Base-by-base conservation (phyloP, 2,797 vertebrate species). In the Percopsis omiscomaycus region DNA sequence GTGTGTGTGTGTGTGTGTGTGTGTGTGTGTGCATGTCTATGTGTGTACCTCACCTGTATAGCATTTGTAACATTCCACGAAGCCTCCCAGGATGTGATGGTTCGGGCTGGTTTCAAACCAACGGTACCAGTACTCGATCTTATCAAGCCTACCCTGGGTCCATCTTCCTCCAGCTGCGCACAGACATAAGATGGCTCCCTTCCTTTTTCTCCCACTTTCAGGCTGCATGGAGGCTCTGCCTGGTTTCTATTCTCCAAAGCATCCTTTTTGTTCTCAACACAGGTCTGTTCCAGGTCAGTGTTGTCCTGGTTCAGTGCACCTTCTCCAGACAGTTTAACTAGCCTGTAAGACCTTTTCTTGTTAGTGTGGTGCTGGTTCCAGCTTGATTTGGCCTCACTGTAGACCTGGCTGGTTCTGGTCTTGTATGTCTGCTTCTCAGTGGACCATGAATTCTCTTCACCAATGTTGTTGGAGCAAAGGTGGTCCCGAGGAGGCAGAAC, bases 21-120 rank as follows among this genome's bases (percentile, higher is more conserved):
- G 9, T 46, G 29, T 53, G 28, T 0, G 14, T 53, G 8, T 52
- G 2, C 15, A 1, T 47, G 16, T 83, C 13, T 15, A 0, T 56
- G 55, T 56, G 28, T 49, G 37, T 42, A 16, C 51, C 6, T 85
- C 77, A 90, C 91, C 89, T 92, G 89, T 68, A 91, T 90, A 1
- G 77, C 88, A 47, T 91, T 90, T 14, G 89, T 92, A 66, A 93
- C 90, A 1, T 92, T 94, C 90, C 88, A 93, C 68, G 87, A 81
- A 9, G 91, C 90, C 84, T 94, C 92, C 90, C 90, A 93, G 61
- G 88, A 77, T 2, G 89, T 92, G 83, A 92, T 89, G 59, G 84
- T 84, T 53, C 77, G 16, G 59, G 64, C 6, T 2, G 67, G 61
- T 44, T 45, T 73, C 56, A 22, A 29, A 76, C 12, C 13, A 29